phyloP scores from a whole-genome alignment of 2,797 vertebrate species.

The Jordanella pulchra region DNA sequence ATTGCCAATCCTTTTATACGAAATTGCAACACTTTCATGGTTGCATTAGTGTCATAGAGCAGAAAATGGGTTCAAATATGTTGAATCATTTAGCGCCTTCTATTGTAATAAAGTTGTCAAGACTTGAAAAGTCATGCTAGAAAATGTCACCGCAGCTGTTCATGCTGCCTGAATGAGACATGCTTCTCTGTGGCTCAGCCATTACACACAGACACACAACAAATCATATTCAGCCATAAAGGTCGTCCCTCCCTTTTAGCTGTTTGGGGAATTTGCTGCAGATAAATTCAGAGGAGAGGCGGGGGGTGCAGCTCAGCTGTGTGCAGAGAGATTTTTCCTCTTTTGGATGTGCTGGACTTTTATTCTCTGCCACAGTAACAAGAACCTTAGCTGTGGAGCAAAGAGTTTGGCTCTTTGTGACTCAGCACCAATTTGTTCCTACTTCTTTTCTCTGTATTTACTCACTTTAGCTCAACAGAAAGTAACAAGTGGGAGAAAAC shows the following conservation, averaged over 20 bases:
- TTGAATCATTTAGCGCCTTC: background rate
- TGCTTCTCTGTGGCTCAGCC: background rate
- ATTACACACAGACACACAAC: conserved; percentile 7
- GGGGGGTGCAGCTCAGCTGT: conserved; percentile 13
- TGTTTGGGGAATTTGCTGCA: conserved; percentile 25
- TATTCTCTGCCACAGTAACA: conserved; percentile 11
- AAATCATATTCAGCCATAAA: conserved; percentile 26
- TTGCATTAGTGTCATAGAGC: background rate
- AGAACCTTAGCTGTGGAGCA: conserved; percentile 25
- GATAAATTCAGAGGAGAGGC: conserved; percentile 22
- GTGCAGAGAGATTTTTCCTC: conserved; percentile 13
- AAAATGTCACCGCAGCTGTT: conserved; percentile 31
- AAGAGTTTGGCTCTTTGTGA: conserved; percentile 30
- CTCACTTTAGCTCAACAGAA: background rate
- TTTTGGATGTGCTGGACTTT: conserved; percentile 11
- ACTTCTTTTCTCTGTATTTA: conserved; percentile 18
- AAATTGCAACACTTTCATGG: background rate
- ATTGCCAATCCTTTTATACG: background rate
- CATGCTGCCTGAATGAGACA: conserved; percentile 14
- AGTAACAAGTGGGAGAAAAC: background rate
- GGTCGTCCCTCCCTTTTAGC: conserved; percentile 25
- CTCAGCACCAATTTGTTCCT: conserved; percentile 35
- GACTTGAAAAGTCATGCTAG: background rate
- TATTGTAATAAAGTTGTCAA: background rate
- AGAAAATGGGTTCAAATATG: background rate